Evolutionary conservation across 2,113 vertebrate genomes (phyloP).

Genomic region (Tauraco erythrolophus): DNA sequence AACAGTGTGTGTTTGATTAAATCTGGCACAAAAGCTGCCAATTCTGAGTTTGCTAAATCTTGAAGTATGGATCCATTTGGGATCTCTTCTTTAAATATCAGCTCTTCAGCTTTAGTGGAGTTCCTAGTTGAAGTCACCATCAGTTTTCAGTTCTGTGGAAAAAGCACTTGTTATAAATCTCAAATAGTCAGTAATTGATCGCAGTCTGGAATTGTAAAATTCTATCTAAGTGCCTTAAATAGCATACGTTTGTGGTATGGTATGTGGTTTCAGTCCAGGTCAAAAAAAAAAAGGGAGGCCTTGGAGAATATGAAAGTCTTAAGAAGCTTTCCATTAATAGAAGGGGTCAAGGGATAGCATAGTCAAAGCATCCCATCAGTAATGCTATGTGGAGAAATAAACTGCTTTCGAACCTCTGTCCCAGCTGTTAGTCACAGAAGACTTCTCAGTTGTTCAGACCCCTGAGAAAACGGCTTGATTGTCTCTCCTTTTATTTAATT

Average conservation of each 20-base stretch:
- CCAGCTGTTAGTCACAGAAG: not conserved
- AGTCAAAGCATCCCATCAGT: not conserved
- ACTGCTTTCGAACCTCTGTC: not conserved
- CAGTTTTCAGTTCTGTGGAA: not conserved
- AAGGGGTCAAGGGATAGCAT: conserved; percentile 61
- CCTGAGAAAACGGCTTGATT: not conserved
- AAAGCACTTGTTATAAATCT: conserved; percentile 33
- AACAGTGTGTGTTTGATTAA: not conserved
- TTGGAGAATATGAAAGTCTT: conserved; percentile 68
- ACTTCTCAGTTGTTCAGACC: not conserved
- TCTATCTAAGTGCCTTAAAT: conserved; percentile 42
- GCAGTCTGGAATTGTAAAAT: conserved; percentile 19
- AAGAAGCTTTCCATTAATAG: conserved; percentile 46
- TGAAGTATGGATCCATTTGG: not conserved
- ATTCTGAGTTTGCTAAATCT: not conserved
- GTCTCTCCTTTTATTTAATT: not conserved
- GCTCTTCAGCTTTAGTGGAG: not conserved
- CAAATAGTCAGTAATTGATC: conserved; percentile 32
- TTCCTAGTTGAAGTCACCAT: not conserved
- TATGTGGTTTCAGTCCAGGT: conserved; percentile 72
- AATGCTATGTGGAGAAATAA: conserved; percentile 59
- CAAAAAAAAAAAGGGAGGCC: conserved; percentile 66
- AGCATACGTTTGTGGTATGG: conserved; percentile 56
- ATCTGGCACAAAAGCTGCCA: not conserved
- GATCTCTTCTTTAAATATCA: not conserved